Conservation (phyloP, 2,888 invertebrate species). For the Patella caerulea region DNA sequence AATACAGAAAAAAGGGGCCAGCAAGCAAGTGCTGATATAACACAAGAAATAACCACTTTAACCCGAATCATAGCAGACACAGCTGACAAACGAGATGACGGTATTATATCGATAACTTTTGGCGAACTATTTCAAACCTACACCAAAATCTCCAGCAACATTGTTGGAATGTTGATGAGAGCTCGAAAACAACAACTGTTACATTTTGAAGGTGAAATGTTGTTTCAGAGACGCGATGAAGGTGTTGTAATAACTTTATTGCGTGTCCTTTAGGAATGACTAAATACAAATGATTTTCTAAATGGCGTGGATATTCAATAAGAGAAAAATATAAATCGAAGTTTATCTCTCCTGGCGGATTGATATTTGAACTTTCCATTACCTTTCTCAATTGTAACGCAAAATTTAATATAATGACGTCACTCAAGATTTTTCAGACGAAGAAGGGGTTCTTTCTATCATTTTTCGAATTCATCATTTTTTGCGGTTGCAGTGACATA, state of each 20-base stretch:
- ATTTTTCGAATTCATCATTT: no score
- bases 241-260: slow-evolving; percentile 88
- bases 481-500: no score
- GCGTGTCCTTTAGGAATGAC: slow-evolving; percentile 69
- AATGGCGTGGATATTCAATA: no score
- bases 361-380: no score
- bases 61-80: slow-evolving; percentile 88
- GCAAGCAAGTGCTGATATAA: slow-evolving; percentile 87
- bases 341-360: no score
- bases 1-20: slow-evolving; percentile 89
- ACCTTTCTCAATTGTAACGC: no score
- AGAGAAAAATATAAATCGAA: no score
- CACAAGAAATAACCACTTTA: slow-evolving; percentile 90
- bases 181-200: slow-evolving; percentile 93
- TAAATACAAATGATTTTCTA: no score
- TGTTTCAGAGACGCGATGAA: slow-evolving; percentile 96
- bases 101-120: slow-evolving; percentile 84
- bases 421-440: no score
- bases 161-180: slow-evolving; percentile 92
- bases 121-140: slow-evolving; percentile 87
- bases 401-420: no score
- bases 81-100: slow-evolving; percentile 80
- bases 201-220: slow-evolving; percentile 93
- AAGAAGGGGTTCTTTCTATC: no score
- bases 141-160: slow-evolving; percentile 91